phyloP scores from a whole-genome alignment of 1,140 invertebrate species.

The Musca vetustissima region DNA sequence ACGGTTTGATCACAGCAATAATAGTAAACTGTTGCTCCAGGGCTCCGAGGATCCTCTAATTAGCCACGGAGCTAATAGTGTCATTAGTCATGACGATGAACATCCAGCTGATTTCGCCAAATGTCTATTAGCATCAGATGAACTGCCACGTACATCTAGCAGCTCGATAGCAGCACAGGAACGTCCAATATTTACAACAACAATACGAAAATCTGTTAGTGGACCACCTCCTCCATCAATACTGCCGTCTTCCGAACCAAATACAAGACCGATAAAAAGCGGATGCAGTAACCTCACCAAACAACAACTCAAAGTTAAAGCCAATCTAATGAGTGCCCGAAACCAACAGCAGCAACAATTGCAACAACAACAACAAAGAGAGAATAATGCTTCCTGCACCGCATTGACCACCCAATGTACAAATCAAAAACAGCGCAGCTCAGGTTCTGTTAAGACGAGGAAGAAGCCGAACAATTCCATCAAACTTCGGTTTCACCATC shows the following conservation, averaged over 20 bases:
- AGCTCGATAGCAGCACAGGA: not conserved
- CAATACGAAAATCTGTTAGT: no score
- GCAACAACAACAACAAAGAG: constrained; percentile 31
- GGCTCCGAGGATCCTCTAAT: constrained; percentile 53
- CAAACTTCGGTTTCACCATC: constrained; percentile 81
- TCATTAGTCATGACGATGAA: constrained; percentile 44
- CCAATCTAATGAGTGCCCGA: constrained; percentile 42
- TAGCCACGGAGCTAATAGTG: constrained; percentile 44
- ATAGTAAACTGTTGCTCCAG: constrained; percentile 42
- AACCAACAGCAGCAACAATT: constrained; percentile 26
- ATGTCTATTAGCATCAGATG: not conserved
- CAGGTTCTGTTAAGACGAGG: constrained; percentile 35
- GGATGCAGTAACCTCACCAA: constrained; percentile 48
- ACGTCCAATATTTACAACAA: no score
- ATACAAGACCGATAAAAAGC: constrained; percentile 15
- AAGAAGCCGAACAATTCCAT: constrained; percentile 67
- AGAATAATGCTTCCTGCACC: not conserved
- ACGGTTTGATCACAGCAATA: constrained; percentile 18
- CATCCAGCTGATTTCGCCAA: constrained; percentile 35
- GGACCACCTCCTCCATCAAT: not conserved
- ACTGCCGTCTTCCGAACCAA: not conserved
- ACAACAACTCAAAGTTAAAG: constrained; percentile 45
- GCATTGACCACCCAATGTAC: not conserved
- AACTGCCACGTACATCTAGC: not conserved
- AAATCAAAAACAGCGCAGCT: constrained; percentile 11